phyloP scores from a whole-genome alignment of 2,113 vertebrate species.

The Strigops habroptila region DNA sequence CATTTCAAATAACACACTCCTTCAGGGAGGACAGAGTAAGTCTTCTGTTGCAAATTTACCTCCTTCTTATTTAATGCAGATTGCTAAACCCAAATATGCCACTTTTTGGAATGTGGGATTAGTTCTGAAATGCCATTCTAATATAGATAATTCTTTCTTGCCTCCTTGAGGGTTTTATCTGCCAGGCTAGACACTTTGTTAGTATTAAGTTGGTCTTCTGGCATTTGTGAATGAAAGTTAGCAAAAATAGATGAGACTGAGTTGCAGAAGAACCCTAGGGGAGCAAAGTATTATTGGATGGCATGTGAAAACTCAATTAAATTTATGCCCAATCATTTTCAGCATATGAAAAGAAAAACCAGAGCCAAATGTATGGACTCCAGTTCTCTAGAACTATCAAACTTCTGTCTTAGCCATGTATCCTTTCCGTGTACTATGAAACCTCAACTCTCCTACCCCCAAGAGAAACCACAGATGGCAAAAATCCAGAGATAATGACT shows the following conservation, averaged over 20 bases:
- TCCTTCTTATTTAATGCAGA: constrained; percentile 66
- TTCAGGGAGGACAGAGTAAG: constrained; percentile 48
- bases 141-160: constrained; percentile 61
- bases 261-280: constrained; percentile 50
- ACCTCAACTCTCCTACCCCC: background rate
- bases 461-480: background rate
- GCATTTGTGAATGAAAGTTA: constrained; percentile 55
- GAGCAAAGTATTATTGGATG: constrained; percentile 40
- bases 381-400: background rate
- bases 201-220: constrained; percentile 61
- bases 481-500: background rate
- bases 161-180: constrained; percentile 71
- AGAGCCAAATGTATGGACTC: background rate
- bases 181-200: constrained; percentile 62
- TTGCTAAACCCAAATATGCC: constrained; percentile 66
- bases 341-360: background rate
- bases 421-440: background rate
- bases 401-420: background rate
- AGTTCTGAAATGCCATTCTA: constrained; percentile 68
- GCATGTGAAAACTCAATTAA: constrained; percentile 60
- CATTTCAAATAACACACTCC: constrained; percentile 56
- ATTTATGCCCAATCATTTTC: constrained; percentile 28
- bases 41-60: constrained; percentile 68
- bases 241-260: constrained; percentile 67
- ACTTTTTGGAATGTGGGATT: constrained; percentile 68